These are phyloP conservation scores for Eulithis testata DNA, from an alignment of 2,888 invertebrate genomes.

Conservation along the genomic window DNA sequence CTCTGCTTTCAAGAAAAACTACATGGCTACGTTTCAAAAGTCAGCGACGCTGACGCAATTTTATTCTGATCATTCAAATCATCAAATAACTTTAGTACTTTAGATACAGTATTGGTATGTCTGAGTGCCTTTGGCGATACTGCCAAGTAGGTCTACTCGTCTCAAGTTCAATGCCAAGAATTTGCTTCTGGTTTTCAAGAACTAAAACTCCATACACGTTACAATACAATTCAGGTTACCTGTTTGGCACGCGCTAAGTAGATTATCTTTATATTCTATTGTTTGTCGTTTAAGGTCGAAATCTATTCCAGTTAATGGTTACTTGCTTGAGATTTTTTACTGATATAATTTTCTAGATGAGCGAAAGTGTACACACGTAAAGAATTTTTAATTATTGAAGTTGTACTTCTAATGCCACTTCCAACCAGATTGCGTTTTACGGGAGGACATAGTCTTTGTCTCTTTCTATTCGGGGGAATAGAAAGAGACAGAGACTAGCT, in stretches of 20 bases:
- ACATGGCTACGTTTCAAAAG: no score
- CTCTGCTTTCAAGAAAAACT: no score
- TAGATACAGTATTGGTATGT: slow-evolving; percentile 11
- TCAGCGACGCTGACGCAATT: no score
- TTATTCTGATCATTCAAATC: background rate
- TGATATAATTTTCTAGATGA: slow-evolving; percentile 12
- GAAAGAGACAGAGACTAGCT: no score
- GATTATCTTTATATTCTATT: slow-evolving; percentile 44
- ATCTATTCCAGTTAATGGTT: slow-evolving; percentile 32
- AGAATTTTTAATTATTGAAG: no score
- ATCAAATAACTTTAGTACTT: background rate
- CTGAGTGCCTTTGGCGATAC: slow-evolving; percentile 59
- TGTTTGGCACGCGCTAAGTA: slow-evolving; percentile 42
- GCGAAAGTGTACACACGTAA: background rate
- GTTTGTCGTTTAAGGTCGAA: slow-evolving; percentile 40
- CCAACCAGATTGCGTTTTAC: no score
- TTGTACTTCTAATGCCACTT: no score
- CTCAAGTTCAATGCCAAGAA: slow-evolving; percentile 81
- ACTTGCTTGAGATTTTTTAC: slow-evolving; percentile 26
- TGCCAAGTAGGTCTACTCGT: slow-evolving; percentile 68
- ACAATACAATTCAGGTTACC: slow-evolving; percentile 41
- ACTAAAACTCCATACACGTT: slow-evolving; percentile 47
- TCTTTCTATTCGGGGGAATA: no score
- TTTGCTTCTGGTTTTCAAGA: slow-evolving; percentile 55
- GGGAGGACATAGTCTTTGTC: no score